Conservation (phyloP, 2,888 invertebrate species). For the Leptura quadrifasciata region DNA sequence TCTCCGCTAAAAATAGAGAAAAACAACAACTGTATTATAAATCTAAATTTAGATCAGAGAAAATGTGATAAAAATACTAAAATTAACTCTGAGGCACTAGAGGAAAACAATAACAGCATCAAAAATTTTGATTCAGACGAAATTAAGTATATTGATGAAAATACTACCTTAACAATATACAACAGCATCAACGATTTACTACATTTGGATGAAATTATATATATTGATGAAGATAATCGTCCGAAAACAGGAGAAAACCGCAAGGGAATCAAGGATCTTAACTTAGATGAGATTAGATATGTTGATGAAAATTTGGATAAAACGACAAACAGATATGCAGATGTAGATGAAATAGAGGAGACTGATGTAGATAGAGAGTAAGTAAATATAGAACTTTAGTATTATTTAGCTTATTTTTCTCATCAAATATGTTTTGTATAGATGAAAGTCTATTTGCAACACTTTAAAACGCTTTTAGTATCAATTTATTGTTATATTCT, state of each 20-base stretch:
- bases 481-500: not conserved
- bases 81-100: not conserved
- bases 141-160: constrained; percentile 52
- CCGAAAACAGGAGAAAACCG: not conserved
- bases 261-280: not conserved
- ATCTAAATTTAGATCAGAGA: not conserved
- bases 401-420: no score
- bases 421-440: no score
- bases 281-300: not conserved
- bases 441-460: no score
- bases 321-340: not conserved
- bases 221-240: constrained; percentile 47
- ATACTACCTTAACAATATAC: not conserved
- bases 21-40: constrained; percentile 16
- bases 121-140: constrained; percentile 32
- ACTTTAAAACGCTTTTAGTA: not conserved
- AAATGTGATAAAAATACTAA: not conserved
- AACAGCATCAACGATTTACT: constrained; percentile 34
- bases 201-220: constrained; percentile 50
- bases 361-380: constrained; percentile 29
- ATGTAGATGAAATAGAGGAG: constrained; percentile 18
- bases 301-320: not conserved
- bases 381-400: constrained; percentile 1
- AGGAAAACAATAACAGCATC: constrained; percentile 4
- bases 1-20: not conserved